Base-by-base conservation (phyloP, 2,888 invertebrate genomes). In the Tillus elongatus region DNA sequence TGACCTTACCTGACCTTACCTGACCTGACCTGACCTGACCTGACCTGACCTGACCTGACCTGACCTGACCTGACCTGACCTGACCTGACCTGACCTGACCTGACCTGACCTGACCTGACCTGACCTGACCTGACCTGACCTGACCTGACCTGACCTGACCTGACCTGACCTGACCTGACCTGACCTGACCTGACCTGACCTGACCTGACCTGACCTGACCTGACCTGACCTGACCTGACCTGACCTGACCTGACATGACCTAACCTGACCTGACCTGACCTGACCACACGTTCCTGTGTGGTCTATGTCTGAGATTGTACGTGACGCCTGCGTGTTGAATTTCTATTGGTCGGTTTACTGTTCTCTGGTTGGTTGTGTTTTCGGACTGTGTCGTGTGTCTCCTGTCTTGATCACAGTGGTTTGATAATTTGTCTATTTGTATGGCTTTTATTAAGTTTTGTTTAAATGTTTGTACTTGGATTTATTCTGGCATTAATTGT, bases 1-100 rank as follows among this genome's bases (percentile, higher is more conserved):
- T 35, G 31, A 35, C 36, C 36, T 35, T 10, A 35, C 36, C 36
- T 35, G 31, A 35, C 36, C 36, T 35, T 10, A 35, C 36, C 36
- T 35, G 31, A 35, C 36, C 36, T 35, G 31, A 35, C 36, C 36
- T 35, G 31, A 35, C 36, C 36, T 35, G 31, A 35, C 36, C 36
- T 35, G 31, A 35, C 36, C 36, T 35, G 31, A 35, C 36, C 36
- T 35, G 31, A 35, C 36, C 36, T 35, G 31, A 35, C 36, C 36
- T 35, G 31, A 35, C 40, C 34, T 43, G 33, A 40, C 40, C 34
- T 43, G 33, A 40, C 40, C 41, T 43, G 33, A 43, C 40, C 41
- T 43, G 39, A 40, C 40, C 41, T 43, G 39, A 40, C 40, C 41
- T 43, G 39, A 40, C 40, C 41, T 43, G 39, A 40, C 40, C 41